Conservation (phyloP, 2,113 vertebrate species). For the Mesembrinibis cayennensis region DNA sequence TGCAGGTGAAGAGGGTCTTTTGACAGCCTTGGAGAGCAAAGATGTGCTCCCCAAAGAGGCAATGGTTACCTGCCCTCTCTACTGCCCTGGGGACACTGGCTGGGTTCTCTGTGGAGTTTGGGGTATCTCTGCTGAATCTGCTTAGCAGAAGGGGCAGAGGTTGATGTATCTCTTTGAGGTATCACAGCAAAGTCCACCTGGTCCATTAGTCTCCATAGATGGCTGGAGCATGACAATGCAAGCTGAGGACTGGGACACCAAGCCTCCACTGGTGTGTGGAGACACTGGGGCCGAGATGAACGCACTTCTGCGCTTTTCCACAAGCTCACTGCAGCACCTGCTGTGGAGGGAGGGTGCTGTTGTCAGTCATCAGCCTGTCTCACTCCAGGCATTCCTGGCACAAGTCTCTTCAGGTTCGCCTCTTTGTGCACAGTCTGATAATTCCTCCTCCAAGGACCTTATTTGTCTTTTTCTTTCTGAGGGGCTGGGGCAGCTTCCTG, state of each 20-base stretch:
- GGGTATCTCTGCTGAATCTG: background rate
- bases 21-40: background rate
- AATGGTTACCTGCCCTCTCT: background rate
- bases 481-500: background rate
- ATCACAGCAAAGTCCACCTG: background rate
- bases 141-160: fast-evolving
- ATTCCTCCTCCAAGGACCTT: background rate
- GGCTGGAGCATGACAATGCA: background rate
- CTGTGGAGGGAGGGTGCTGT: background rate
- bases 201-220: background rate
- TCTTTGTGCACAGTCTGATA: background rate
- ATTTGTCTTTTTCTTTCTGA: background rate
- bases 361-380: background rate
- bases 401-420: slow-evolving; percentile 36
- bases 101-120: background rate
- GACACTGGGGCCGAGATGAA: background rate
- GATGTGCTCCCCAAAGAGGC: background rate
- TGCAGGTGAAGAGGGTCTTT: background rate
- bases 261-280: background rate
- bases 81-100: background rate
- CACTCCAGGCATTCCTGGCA: background rate
- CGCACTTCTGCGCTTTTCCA: background rate
- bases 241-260: background rate
- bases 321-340: fast-evolving
- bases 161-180: background rate